Evolutionary conservation across 92 coral and sea anemone species (phyloP), one percentile per base, ranked within the genome.

Genomic region (Epizoanthus ramosus): DNA sequence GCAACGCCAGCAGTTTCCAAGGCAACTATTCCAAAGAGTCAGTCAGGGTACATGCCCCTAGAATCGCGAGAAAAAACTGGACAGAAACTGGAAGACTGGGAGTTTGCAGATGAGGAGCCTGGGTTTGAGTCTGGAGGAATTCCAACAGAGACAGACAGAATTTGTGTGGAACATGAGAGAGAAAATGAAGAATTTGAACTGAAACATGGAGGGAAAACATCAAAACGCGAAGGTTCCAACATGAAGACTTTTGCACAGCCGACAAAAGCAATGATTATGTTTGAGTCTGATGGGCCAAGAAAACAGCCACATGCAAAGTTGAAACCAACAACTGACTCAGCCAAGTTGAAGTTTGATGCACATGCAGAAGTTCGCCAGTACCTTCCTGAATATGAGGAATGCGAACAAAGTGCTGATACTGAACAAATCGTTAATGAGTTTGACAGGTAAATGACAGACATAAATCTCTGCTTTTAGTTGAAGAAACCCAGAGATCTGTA

Each of bases 1-100:
- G 85, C 86, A 3, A 88, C 97, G 8, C 97, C 97, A 6, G 97
- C 97, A 15, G 88, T 73, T 23, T 93, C 97, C 6, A 93, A 93
- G 84, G 92, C 82, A 63, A 90, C 97, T 4, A 74, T 88, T 60
- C 85, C 92, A 5, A 84, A 72, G 65, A 88, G 91, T 68, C 80
- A 84, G 64, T 87, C 83, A 59, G 85, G 87, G 28, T 83, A 76
- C 15, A 47, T 92, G 64, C 91, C 93, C 23, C 89, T 92, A 63
- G 92, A 91, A 50, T 88, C 85, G 2, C 80, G 75, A 59, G 93
- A 68, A 47, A 39, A 22, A 21, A 65, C 79, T 21, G 73, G 73
- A 21, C 85, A 79, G 8, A 75, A 17, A 57, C 6, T n/a, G 10
- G 66, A 57, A 12, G 80, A 35, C 25, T 75, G 80, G 80, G 80